phyloP scores from a whole-genome alignment of 2,888 invertebrate species.

The Microctonus aethiopoides region DNA sequence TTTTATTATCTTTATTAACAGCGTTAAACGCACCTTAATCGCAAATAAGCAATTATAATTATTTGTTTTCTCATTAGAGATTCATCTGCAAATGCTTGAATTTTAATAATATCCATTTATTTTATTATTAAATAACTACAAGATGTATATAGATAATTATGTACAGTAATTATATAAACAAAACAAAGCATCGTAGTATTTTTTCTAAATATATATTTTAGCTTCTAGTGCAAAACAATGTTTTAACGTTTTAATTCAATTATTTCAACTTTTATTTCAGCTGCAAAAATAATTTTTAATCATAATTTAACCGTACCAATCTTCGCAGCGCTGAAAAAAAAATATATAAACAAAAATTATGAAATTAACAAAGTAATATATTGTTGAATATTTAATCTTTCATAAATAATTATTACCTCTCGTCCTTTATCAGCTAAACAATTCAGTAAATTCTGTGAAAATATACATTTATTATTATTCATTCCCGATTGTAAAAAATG shows the following conservation, averaged over 20 bases:
- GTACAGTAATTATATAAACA: constrained; percentile 33
- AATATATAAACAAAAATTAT: neutral
- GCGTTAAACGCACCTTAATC: neutral
- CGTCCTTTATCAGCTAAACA: constrained; percentile 80
- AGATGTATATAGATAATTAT: constrained; percentile 37
- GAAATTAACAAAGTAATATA: neutral
- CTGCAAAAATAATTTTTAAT: neutral
- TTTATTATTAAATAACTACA: constrained; percentile 8
- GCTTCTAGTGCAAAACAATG: neutral
- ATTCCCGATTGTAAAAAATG: constrained; percentile 68
- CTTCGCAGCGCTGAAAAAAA: constrained; percentile 73
- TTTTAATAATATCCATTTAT: neutral
- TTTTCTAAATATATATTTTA: constrained; percentile 13
- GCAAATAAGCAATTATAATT: neutral
- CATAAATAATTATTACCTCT: constrained; percentile 60
- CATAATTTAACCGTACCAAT: constrained; percentile 72
- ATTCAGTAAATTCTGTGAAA: constrained; percentile 73
- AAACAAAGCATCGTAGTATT: constrained; percentile 1
- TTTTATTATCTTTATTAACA: neutral
- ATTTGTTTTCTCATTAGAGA: neutral
- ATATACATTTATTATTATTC: constrained; percentile 73
- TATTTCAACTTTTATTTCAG: neutral
- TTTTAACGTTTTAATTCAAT: constrained; percentile 29
- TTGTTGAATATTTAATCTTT: constrained; percentile 10
- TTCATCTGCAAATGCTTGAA: neutral